A percentile compares a stretch with the other conserved stretches of the same genome.
Conservation (phyloP, 1,140 invertebrate genomes). For the Charaxes varanes region DNA sequence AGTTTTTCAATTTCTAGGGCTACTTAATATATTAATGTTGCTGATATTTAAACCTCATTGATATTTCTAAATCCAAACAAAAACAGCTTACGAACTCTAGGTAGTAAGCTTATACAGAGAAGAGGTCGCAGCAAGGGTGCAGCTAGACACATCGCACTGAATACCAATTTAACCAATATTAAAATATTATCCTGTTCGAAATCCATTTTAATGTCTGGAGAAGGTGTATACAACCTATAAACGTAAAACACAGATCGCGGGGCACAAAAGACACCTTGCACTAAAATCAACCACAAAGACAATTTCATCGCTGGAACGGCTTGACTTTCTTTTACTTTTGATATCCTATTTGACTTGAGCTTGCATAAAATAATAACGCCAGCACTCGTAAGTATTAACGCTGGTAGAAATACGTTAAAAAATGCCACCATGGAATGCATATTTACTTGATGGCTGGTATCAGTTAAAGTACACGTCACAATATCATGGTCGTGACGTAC, state of each 20-base stretch:
- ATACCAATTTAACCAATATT: constrained; percentile 38
- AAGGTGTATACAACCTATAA: constrained; percentile 36
- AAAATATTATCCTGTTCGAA: constrained; percentile 24
- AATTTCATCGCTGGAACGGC: constrained; percentile 49
- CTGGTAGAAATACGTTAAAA: constrained; percentile 61
- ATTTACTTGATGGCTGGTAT: constrained; percentile 52
- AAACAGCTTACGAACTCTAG: constrained; percentile 43
- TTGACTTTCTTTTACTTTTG: constrained; percentile 36
- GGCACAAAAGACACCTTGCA: constrained; percentile 47
- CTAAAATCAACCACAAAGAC: constrained; percentile 53
- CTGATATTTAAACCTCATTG: constrained; percentile 22
- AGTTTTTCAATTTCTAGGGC: too few species aligned
- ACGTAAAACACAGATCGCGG: constrained; percentile 50
- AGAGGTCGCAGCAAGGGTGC: constrained; percentile 45
- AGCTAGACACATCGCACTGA: constrained; percentile 44
- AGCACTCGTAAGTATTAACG: constrained; percentile 39
- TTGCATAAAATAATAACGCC: constrained; percentile 42
- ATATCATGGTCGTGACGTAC: constrained; percentile 36
- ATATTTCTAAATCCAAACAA: constrained; percentile 30
- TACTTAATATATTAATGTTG: too few species aligned
- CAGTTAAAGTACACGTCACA: constrained; percentile 50
- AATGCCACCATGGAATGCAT: constrained; percentile 58
- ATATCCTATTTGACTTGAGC: constrained; percentile 36
- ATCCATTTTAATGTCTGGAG: constrained; percentile 25
- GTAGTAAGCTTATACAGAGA: constrained; percentile 44